Base-by-base conservation (phyloP, 2,113 vertebrate species). In the Tricholaema leucomelas region DNA sequence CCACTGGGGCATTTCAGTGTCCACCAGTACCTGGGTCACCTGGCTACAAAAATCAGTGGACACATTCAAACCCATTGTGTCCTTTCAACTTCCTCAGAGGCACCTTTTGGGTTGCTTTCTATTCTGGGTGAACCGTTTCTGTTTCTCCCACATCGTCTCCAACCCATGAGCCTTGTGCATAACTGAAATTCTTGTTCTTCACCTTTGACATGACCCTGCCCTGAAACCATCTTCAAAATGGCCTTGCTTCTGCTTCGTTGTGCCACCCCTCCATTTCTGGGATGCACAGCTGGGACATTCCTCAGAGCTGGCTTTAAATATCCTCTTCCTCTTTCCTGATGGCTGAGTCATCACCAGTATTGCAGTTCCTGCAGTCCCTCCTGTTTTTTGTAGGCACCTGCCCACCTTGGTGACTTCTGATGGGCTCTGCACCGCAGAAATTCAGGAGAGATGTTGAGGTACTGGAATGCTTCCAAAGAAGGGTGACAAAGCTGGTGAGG, bases 11-110 rank as follows among this genome's bases (percentile, higher is more conserved):
- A 10, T 19, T 35, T 35, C 21, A 8, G 31, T 8, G 25, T 9
- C 33, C 10, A 2, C 16, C 9, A 20, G 58, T 15, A 21, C 40
- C 58, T 15, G 6, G 28, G 48, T 30, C 38, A 27, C 31, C 23
- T 10, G 21, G 8, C 48, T 38, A 4, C 65, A 8, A 2, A 12
- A 14, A 20, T 27, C 23, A 11, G 1, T 11, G 42, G 9, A 15
- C 7, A 9, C 9, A 2, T 15, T 30, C 60, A 6, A 24, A 23
- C 6, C 4, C 8, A 23, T 44, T 35, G 10, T 0, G 1, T 23
- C 16, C 36, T 36, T 55, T 20, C 48, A 15, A 19, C 24, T 58
- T 59, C 50, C 33, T 40, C 50, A 7, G 13, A 11, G 40, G 40
- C 28, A 16, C 30, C n/a, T 40, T 59, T 64, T 5, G 7, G 31